These are phyloP conservation scores for Empis livida DNA, from an alignment of 2,888 invertebrate genomes.

Conservation along the genomic window DNA sequence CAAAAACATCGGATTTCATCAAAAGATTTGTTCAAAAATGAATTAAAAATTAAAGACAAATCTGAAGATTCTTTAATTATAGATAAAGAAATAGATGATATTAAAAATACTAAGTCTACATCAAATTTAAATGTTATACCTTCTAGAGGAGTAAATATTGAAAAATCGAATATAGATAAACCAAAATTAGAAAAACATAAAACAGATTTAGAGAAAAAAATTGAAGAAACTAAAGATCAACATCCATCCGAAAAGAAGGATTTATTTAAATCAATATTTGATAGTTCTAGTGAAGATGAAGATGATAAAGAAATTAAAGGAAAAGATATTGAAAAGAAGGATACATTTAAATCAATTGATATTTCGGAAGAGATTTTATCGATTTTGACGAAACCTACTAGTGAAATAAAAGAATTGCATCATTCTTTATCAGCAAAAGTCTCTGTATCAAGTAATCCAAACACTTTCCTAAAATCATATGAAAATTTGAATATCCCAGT, in stretches of 20 bases:
- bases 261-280: slow-evolving; percentile 80
- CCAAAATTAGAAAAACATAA: slow-evolving; percentile 12
- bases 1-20: slow-evolving; percentile 3
- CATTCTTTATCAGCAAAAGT: slow-evolving; percentile 59
- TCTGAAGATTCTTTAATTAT: not conserved
- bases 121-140: not conserved
- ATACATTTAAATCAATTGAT: slow-evolving; percentile 10
- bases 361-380: slow-evolving; percentile 19
- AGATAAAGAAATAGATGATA: not conserved
- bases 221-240: slow-evolving; percentile 23
- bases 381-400: slow-evolving; percentile 24
- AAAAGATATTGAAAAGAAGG: slow-evolving; percentile 20
- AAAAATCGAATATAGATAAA: not conserved
- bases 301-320: slow-evolving; percentile 21
- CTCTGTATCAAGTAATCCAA: slow-evolving; percentile 36
- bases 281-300: slow-evolving; percentile 63
- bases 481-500: slow-evolving; percentile 1
- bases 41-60: not conserved
- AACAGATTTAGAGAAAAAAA: slow-evolving; percentile 27
- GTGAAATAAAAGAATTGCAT: slow-evolving; percentile 43
- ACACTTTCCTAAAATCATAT: slow-evolving; percentile 1
- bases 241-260: slow-evolving; percentile 52
- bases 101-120: not conserved
- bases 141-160: not conserved
- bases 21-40: slow-evolving; percentile 8